Evolutionary conservation across 2,888 invertebrate species (phyloP).

Genomic region (Serrognathus titanus): DNA sequence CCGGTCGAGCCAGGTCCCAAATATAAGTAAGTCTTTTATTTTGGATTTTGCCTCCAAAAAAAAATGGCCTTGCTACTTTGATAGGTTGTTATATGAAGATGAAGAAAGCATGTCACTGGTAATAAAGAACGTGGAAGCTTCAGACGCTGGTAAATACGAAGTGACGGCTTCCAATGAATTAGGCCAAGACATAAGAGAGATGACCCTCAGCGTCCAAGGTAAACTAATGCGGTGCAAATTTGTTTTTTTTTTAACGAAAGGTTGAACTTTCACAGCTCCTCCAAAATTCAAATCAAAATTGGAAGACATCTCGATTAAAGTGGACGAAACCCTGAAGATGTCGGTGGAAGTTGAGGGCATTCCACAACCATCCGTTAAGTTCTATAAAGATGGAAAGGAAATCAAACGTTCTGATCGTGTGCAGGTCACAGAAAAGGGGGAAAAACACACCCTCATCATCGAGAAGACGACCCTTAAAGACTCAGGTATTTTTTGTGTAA

Average conservation of each 20-base stretch:
- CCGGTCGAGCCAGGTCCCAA: conserved; percentile 73
- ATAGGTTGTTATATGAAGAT: conserved; percentile 78
- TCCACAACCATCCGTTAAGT: conserved; percentile 75
- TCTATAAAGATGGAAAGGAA: conserved; percentile 85
- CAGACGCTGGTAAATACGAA: conserved; percentile 81
- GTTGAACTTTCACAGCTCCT: conserved; percentile 53
- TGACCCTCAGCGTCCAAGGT: conserved; percentile 72
- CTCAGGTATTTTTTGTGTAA: conserved; percentile 50
- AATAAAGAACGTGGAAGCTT: conserved; percentile 77
- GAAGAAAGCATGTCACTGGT: conserved; percentile 84
- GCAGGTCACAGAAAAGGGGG: conserved; percentile 68
- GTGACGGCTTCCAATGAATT: conserved; percentile 80
- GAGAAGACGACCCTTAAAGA: conserved; percentile 73
- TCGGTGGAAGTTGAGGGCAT: conserved; percentile 80
- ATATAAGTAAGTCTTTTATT: conserved; percentile 59
- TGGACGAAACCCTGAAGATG: conserved; percentile 71
- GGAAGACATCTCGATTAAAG: conserved; percentile 68
- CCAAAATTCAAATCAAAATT: conserved; percentile 83
- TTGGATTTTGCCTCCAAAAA: not conserved
- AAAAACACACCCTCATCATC: conserved; percentile 66
- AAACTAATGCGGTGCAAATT: conserved; percentile 16
- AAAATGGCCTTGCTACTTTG: conserved; percentile 2
- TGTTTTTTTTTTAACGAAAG: not conserved
- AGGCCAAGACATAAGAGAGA: conserved; percentile 71
- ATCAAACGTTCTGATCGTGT: conserved; percentile 70